Base-by-base conservation (phyloP, 1,140 invertebrate genomes). In the Branchinecta lynchi region DNA sequence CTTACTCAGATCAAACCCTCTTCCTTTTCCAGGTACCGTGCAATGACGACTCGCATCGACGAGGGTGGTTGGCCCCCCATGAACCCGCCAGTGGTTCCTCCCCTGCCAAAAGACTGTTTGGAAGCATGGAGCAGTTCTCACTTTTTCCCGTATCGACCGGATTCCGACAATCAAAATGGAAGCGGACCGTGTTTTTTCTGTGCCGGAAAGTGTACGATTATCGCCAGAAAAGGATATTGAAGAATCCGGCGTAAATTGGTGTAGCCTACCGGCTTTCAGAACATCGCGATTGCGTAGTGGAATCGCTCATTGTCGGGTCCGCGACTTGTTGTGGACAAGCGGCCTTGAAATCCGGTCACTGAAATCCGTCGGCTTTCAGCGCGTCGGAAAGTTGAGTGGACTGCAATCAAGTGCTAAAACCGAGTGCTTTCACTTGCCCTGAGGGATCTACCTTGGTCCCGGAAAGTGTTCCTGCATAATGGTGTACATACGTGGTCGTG, bases 181-280 rank as follows among this genome's bases (percentile, higher is more conserved):
- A 44, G 83, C 87, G 7, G 93, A 96, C 72, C 86, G 92, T 77
- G 89, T 98, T 3, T 91, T n/a, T 96, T 75, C 92, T 95, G 80
- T 96, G 93, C 80, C 86, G 92, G 17, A 87, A 89, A 73, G 91
- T 96, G 45, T 97, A 96, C 80, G 94, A 97, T 79, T 96, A 92
- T 80, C 84, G 93, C 70, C 87, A 90, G 71, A 82, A 82, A 72
- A 74, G 83, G 51, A 79, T 84, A 70, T 73, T 82, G 46, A 82
- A 82, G 73, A 82, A 82, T 74, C 81, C 80, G 15, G 69, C 60
- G n/a, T 71, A 69, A 68, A 43, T 3, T 67, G 45, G 66, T 21
- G 43, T 67, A n/a, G n/a, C n/a, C n/a, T n/a, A n/a, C n/a, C n/a
- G n/a, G n/a, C n/a, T n/a, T n/a, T n/a, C n/a, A n/a, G n/a, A n/a